Evolutionary conservation across 2,888 invertebrate species (phyloP), one percentile per base, ranked within the genome.

Genomic region (Malthinus seriepunctatus): DNA sequence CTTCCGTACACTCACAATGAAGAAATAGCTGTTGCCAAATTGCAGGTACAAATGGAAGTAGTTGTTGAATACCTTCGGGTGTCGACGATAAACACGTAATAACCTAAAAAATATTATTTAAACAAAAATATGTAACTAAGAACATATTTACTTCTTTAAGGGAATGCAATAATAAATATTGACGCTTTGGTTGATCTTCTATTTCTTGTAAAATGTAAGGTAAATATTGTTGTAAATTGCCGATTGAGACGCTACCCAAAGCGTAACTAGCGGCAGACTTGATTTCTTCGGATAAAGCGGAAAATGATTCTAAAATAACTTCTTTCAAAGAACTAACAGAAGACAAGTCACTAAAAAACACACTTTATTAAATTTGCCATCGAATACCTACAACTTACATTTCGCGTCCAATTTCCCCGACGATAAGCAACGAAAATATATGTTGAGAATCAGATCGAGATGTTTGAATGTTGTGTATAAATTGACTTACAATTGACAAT

Each of bases 231-330:
- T 89, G 89, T 66, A 99, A 81, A 80, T 97, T 98, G 44, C 99
- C 99, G 55, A 97, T 95, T 5, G 95, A 94, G 15, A 99, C 90
- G 52, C 95, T 95, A 11, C 98, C 97, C 45, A 99, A 83, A 0
- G 98, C 94, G 79, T 97, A 96, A 66, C 97, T 96, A 9, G 98
- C 98, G 0, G 97, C 97, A 0, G 95, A 93, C 79, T 98, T 98
- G 2, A 99, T 93, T 79, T 99, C 97, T 78, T 99, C 98, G 0
- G 95, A 95, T 8, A 88, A 86, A 3, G 93, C 92, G 0, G 90
- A 87, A 79, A 99, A 98, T 11, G 96, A 94, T 63, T 88, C 87
- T 60, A 97, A 82, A 49, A 94, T 87, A 8, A 90, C 88, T 72
- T 88, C 87, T 66, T 92, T 89, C 60, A 95, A 76, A 63, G 88